Evolutionary conservation across 1,140 invertebrate genomes (phyloP).

Genomic region (Venustaconcha ellipsiformis): DNA sequence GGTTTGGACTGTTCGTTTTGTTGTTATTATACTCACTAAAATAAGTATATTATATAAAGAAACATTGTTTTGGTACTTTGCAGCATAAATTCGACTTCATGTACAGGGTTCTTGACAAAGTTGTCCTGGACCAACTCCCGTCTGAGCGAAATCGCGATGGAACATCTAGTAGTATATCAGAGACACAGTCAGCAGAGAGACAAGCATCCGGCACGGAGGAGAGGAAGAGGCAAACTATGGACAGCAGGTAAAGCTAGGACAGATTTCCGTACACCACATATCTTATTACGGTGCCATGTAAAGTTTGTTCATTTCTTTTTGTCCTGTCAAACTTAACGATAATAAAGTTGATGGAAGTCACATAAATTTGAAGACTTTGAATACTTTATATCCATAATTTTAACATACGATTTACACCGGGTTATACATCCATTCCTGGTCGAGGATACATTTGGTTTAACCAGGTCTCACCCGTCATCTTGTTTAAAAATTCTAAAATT

Average conservation of each 20-base stretch:
- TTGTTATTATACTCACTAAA: neutral
- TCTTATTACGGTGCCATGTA: neutral
- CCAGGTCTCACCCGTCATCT: no score
- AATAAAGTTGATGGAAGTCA: no score
- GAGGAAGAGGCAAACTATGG: constrained; percentile 10
- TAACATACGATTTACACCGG: no score
- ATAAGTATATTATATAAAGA: neutral
- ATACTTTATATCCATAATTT: no score
- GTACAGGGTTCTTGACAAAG: constrained; percentile 23
- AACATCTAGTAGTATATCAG: neutral
- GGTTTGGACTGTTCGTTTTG: neutral
- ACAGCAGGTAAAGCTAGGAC: constrained; percentile 9
- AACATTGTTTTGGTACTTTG: neutral
- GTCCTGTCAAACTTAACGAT: no score
- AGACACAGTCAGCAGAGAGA: constrained; percentile 3
- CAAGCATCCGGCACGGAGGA: neutral
- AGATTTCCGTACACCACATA: neutral
- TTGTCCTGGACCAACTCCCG: neutral
- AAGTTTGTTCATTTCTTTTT: neutral
- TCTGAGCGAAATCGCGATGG: no score
- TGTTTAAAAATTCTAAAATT: no score
- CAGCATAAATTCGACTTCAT: constrained; percentile 32
- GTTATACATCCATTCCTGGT: no score
- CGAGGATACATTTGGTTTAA: no score
- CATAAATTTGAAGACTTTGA: no score